Evolutionary conservation across 2,797 vertebrate genomes (phyloP).

Genomic region (Muraenolepis orangiensis): DNA sequence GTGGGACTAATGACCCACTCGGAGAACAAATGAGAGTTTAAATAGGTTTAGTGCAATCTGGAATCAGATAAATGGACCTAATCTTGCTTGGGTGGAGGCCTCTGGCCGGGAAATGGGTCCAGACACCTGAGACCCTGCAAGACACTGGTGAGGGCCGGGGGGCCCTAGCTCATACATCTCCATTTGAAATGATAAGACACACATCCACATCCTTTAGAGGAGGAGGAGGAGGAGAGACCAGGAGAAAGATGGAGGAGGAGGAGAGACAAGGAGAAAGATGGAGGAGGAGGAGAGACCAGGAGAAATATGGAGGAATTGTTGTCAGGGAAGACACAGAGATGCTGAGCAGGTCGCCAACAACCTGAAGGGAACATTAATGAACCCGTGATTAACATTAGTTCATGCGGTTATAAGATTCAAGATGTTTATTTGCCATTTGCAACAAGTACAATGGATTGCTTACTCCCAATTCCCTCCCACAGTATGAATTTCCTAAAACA

Average conservation of each 20-base stretch:
- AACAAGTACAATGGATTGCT: no score
- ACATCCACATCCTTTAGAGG: constrained; percentile 53
- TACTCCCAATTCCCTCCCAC: no score
- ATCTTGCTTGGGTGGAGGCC: constrained; percentile 71
- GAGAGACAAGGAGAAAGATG: no score
- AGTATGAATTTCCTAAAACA: no score
- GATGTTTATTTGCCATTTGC: no score
- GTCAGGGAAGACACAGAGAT: constrained; percentile 23
- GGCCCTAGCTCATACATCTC: constrained; percentile 67
- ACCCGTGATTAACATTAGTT: no score
- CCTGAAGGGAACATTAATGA: no score
- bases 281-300: no score
- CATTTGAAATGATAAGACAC: constrained; percentile 72
- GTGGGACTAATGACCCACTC: constrained; percentile 67
- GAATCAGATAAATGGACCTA: constrained; percentile 79
- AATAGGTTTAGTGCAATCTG: constrained; percentile 74
- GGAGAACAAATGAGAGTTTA: constrained; percentile 70
- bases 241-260: constrained; percentile 34
- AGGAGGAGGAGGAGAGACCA: constrained; percentile 46
- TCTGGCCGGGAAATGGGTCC: constrained; percentile 69
- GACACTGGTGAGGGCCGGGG: constrained; percentile 55
- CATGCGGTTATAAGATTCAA: no score
- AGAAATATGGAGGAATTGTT: no score
- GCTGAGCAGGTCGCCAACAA: neutral
- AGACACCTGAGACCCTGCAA: constrained; percentile 78